phyloP scores from a whole-genome alignment of 2,888 invertebrate species.

The Trissoscelio sp. region DNA sequence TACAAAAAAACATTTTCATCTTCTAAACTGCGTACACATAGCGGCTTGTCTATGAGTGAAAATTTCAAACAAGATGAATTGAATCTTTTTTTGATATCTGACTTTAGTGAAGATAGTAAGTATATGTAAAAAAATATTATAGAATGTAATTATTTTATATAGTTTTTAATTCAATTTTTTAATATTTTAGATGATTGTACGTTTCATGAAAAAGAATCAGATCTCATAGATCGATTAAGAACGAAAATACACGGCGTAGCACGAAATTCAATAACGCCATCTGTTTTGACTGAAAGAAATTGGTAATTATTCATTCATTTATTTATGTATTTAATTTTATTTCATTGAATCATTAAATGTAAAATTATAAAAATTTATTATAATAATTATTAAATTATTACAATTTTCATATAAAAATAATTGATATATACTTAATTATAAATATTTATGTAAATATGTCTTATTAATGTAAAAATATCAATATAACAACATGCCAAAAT shows the following conservation, averaged over 20 bases:
- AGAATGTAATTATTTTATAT: too few relatives aligned
- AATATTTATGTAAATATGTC: too few relatives aligned
- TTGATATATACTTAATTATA: too few relatives aligned
- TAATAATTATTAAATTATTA: too few relatives aligned
- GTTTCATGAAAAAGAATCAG: slow-evolving; percentile 80
- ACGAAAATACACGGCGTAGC: slow-evolving; percentile 89
- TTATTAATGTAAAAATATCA: too few relatives aligned
- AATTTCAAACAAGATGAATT: slow-evolving; percentile 86
- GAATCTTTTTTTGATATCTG: slow-evolving; percentile 89
- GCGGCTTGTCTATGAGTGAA: slow-evolving; percentile 87
- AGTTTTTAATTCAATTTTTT: neutral
- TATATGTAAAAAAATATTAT: neutral
- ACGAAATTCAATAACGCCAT: slow-evolving; percentile 89
- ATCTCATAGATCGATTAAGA: slow-evolving; percentile 87
- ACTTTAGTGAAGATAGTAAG: slow-evolving; percentile 84
- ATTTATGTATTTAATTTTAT: slow-evolving; percentile 10
- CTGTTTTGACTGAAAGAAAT: slow-evolving; percentile 90
- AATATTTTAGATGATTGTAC: slow-evolving; percentile 73
- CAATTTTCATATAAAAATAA: too few relatives aligned
- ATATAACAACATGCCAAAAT: too few relatives aligned
- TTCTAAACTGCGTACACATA: slow-evolving; percentile 87
- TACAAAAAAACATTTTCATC: slow-evolving; percentile 86
- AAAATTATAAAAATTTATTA: too few relatives aligned
- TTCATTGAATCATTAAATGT: too few relatives aligned
- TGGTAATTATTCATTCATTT: slow-evolving; percentile 85